A percentile compares a stretch with the other conserved stretches of the same genome.
Evolutionary conservation across 2,113 vertebrate species (phyloP).

Genomic region (Plotosus lineatus): DNA sequence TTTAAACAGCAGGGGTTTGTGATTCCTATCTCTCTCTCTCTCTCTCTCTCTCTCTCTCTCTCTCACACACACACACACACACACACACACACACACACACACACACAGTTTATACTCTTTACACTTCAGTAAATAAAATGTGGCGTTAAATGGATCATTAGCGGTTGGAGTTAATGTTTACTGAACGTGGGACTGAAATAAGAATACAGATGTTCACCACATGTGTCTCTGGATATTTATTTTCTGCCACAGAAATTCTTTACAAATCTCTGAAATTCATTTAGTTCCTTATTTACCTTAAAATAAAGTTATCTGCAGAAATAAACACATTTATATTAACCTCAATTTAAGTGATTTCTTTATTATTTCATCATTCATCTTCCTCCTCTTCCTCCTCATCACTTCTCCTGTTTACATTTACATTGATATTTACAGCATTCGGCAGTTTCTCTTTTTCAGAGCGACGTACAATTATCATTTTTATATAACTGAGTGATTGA

Average conservation of each 20-base stretch:
- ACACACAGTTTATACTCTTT: slow-evolving; percentile 10
- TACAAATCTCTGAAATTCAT: not conserved
- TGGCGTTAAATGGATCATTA: slow-evolving; percentile 12
- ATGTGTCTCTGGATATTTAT: not conserved
- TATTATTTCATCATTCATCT: not conserved
- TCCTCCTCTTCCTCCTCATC: too few relatives aligned
- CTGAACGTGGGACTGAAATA: not conserved
- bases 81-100: not conserved
- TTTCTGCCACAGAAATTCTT: not conserved
- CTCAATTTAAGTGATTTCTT: not conserved
- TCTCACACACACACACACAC: not conserved
- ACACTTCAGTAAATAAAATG: slow-evolving; percentile 18
- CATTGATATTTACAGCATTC: too few relatives aligned
- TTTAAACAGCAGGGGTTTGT: not conserved
- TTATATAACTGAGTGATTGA: too few relatives aligned
- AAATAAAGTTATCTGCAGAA: not conserved
- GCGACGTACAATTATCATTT: too few relatives aligned
- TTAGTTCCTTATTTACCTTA: not conserved
- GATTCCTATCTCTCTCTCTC: too few relatives aligned
- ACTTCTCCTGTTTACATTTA: too few relatives aligned
- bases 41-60: too few relatives aligned
- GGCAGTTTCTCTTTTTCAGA: too few relatives aligned
- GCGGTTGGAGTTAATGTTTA: not conserved
- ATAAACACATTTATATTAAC: not conserved
- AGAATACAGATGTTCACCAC: not conserved